A percentile compares a stretch with the other conserved stretches of the same genome.
phyloP scores from a whole-genome alignment of 1,140 invertebrate genomes.

The Heliconius hermathena region DNA sequence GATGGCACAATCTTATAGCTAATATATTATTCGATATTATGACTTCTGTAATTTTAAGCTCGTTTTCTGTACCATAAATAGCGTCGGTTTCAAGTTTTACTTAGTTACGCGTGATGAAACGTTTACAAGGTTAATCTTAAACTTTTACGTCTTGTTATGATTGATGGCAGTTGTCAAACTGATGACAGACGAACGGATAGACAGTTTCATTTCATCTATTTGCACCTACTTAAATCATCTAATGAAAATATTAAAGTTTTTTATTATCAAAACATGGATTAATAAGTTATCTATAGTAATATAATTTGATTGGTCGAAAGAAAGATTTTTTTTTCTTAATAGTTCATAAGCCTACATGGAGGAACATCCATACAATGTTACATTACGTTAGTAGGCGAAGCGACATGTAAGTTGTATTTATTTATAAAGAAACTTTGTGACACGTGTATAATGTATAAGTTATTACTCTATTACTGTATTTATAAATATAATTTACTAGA shows the following conservation, averaged over 20 bases:
- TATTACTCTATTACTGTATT: too few relatives aligned
- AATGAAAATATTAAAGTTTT: too few relatives aligned
- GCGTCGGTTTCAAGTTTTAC: slow-evolving; percentile 43
- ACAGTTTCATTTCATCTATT: background rate
- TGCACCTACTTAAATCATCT: background rate
- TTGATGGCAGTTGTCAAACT: slow-evolving; percentile 54
- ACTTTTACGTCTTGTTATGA: slow-evolving; percentile 67
- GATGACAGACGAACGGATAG: slow-evolving; percentile 51
- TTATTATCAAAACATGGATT: too few relatives aligned
- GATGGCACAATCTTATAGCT: slow-evolving; percentile 33
- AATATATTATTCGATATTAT: slow-evolving; percentile 41
- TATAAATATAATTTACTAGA: too few relatives aligned
- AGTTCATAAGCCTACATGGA: too few relatives aligned
- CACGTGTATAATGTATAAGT: too few relatives aligned
- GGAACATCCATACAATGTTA: too few relatives aligned
- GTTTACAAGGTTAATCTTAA: slow-evolving; percentile 56
- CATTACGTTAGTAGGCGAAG: too few relatives aligned
- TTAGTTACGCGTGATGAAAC: slow-evolving; percentile 58
- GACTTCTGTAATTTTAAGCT: slow-evolving; percentile 28
- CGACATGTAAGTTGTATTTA: too few relatives aligned
- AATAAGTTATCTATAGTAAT: background rate
- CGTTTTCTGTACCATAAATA: slow-evolving; percentile 39
- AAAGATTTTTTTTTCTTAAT: too few relatives aligned
- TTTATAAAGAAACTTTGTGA: too few relatives aligned
- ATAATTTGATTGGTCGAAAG: too few relatives aligned